Conservation (phyloP, 2,888 invertebrate genomes). For the Epirrita christyi region DNA sequence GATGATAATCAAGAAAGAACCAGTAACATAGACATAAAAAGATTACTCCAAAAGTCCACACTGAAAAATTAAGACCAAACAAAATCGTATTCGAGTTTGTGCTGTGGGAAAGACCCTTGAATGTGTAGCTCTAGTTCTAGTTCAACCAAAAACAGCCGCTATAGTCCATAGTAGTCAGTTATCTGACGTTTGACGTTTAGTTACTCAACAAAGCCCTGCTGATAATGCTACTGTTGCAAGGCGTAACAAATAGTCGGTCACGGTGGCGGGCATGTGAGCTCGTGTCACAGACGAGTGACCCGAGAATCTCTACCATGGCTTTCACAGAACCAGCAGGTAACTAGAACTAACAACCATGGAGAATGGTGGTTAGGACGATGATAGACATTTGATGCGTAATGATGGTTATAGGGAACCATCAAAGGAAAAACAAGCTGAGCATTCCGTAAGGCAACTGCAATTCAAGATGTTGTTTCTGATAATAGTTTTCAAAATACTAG, state of each 20-base stretch:
- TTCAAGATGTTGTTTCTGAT: neutral
- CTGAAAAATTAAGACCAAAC: no score
- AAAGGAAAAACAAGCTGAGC: neutral
- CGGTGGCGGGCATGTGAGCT: slow-evolving; percentile 60
- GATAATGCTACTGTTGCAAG: slow-evolving; percentile 46
- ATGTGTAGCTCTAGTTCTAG: slow-evolving; percentile 2
- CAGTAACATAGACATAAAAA: no score
- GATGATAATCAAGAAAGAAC: no score
- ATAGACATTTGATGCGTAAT: neutral
- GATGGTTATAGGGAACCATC: neutral
- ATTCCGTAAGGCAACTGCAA: neutral
- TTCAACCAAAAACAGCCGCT: neutral
- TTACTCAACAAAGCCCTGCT: slow-evolving; percentile 44
- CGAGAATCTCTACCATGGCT: slow-evolving; percentile 37
- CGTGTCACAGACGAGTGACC: slow-evolving; percentile 63
- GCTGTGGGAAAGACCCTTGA: no score
- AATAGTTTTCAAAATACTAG: neutral
- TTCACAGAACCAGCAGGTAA: slow-evolving; percentile 19
- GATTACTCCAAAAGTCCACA: no score
- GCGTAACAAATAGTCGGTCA: slow-evolving; percentile 66
- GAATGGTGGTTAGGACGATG: slow-evolving; percentile 5
- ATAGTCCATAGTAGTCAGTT: slow-evolving; percentile 21
- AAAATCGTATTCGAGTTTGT: no score
- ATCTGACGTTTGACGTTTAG: no score
- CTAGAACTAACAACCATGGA: slow-evolving; percentile 16